These are phyloP conservation scores for Amiota communis DNA, from an alignment of 2,888 invertebrate genomes.

Conservation along the genomic window DNA sequence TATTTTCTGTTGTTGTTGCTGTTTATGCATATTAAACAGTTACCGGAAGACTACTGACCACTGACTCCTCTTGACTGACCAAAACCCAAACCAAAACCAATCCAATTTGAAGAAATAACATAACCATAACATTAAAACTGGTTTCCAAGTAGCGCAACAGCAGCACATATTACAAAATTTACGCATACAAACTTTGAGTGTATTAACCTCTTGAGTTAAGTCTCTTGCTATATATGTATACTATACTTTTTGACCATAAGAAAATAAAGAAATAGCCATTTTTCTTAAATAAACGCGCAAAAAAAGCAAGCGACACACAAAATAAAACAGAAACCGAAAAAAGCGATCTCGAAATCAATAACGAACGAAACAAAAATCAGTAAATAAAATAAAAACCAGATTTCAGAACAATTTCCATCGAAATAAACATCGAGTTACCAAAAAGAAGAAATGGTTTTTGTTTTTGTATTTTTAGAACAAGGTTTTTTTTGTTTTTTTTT, in stretches of 20 bases:
- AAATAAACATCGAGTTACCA: constrained; percentile 56
- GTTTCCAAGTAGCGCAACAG: constrained; percentile 1
- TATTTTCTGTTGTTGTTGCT: constrained; percentile 44
- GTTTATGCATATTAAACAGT: constrained; percentile 57
- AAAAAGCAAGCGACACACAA: constrained; percentile 1
- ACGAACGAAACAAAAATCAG: constrained; percentile 6
- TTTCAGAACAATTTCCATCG: constrained; percentile 45
- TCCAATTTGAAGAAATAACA: not conserved
- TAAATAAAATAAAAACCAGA: constrained; percentile 13
- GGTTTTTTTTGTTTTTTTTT: constrained; percentile 7
- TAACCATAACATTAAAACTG: constrained; percentile 6
- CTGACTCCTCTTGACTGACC: too few species aligned
- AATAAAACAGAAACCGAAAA: constrained; percentile 19
- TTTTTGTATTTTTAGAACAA: constrained; percentile 9
- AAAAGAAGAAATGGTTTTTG: constrained; percentile 28
- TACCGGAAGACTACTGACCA: constrained; percentile 38
- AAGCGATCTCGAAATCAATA: not conserved
- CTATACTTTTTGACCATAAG: too few species aligned
- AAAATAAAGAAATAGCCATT: constrained; percentile 16
- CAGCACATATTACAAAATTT: constrained; percentile 24
- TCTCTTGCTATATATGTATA: not conserved
- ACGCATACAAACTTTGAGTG: constrained; percentile 22
- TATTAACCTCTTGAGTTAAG: constrained; percentile 20
- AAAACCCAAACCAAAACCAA: too few species aligned
- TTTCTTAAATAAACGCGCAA: not conserved